These are phyloP conservation scores for Setophaga petechia DNA, from an alignment of 2,113 vertebrate genomes.

Conservation along the genomic window DNA sequence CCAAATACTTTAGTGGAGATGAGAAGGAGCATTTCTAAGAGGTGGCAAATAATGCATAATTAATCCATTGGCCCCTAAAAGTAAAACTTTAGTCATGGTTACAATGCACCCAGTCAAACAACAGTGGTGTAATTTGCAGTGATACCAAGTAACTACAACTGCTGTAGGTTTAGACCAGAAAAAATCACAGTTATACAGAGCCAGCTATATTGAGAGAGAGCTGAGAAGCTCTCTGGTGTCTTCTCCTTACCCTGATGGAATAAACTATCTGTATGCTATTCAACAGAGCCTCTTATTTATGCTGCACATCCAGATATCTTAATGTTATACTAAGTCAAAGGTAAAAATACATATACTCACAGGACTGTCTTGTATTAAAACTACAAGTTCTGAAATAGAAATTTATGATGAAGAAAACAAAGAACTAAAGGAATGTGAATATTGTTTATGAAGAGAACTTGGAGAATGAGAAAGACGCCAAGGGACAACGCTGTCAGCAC, in stretches of 20 bases:
- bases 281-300: background rate
- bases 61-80: background rate
- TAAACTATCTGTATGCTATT: background rate
- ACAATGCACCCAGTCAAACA: fast-evolving
- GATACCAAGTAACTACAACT: background rate
- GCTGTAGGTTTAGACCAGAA: background rate
- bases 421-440: background rate
- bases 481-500: background rate
- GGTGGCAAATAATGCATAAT: background rate
- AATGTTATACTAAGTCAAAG: background rate
- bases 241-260: background rate
- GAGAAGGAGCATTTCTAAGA: background rate
- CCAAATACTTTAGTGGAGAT: background rate
- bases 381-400: background rate
- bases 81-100: background rate
- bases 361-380: background rate
- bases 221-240: background rate
- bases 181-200: background rate
- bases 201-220: background rate
- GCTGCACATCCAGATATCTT: background rate
- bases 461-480: background rate
- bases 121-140: background rate
- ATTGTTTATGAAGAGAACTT: background rate
- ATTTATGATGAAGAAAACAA: background rate
- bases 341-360: background rate